Conservation (phyloP, 2,113 vertebrate species). For the Rhinopomastus cyanomelas region DNA sequence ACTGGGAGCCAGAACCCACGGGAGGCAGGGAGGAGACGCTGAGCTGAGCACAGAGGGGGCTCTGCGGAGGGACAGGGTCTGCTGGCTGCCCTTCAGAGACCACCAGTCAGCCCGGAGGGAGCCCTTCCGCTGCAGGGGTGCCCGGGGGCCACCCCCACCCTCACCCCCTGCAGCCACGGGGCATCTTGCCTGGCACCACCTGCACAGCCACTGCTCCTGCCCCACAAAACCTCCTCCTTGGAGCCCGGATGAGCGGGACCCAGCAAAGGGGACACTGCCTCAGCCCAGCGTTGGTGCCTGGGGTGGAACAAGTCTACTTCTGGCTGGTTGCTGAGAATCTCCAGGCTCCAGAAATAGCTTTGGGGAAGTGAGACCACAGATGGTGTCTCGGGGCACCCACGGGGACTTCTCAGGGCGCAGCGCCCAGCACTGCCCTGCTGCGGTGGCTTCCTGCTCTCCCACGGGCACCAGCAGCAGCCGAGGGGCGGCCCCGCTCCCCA, state of each 20-base stretch:
- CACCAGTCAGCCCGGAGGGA: background rate
- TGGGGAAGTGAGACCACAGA: conserved; percentile 33
- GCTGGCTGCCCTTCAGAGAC: background rate
- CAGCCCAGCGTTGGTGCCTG: fast-evolving
- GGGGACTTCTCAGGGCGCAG: background rate
- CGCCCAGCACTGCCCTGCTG: background rate
- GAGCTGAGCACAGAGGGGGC: background rate
- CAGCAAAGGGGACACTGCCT: fast-evolving
- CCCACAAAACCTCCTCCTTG: fast-evolving
- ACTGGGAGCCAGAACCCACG: background rate
- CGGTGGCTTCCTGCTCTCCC: conserved; percentile 9
- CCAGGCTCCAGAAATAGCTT: conserved; percentile 19
- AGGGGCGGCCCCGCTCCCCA: fast-evolving
- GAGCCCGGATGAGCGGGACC: background rate
- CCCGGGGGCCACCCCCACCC: fast-evolving
- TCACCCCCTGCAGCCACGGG: fast-evolving
- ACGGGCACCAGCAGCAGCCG: background rate
- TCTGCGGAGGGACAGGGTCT: background rate
- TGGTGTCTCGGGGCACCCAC: fast-evolving
- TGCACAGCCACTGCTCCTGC: background rate
- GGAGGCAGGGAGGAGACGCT: background rate
- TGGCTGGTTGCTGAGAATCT: background rate
- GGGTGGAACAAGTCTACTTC: background rate
- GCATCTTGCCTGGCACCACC: fast-evolving
- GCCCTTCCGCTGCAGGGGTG: background rate